Evolutionary conservation across 1,140 invertebrate species (phyloP).

Genomic region (Drosophila equinoxialis): DNA sequence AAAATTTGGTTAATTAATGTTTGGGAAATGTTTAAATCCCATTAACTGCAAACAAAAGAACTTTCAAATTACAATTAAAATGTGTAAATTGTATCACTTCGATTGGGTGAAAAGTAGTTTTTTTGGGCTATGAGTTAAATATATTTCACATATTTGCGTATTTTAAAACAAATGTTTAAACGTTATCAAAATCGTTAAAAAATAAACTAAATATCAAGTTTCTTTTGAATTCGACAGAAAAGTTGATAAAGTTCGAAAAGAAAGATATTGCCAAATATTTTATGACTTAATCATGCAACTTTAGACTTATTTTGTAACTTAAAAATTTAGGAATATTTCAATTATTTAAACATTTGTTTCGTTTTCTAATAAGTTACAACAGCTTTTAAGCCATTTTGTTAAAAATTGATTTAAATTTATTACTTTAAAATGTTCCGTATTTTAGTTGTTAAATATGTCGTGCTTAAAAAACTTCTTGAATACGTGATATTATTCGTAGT

Average conservation of each 20-base stretch:
- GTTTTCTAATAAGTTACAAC: neutral
- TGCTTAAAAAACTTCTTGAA: neutral
- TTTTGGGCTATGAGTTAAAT: too few species aligned
- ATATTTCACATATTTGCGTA: too few species aligned
- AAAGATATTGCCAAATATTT: too few species aligned
- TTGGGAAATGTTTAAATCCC: constrained; percentile 28
- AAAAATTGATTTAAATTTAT: neutral
- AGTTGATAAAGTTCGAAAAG: too few species aligned
- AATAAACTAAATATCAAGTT: too few species aligned
- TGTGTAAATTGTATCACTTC: neutral
- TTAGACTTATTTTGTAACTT: too few species aligned
- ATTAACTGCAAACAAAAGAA: constrained; percentile 2
- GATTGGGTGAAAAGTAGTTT: too few species aligned
- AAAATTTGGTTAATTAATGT: constrained; percentile 4
- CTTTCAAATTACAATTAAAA: neutral
- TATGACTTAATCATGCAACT: too few species aligned
- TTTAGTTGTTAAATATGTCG: neutral
- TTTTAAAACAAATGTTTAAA: too few species aligned
- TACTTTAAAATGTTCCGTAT: neutral
- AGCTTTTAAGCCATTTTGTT: too few species aligned
- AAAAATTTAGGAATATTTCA: neutral
- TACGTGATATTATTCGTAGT: neutral
- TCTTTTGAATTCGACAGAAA: too few species aligned
- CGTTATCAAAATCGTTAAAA: too few species aligned
- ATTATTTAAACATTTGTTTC: neutral